These are phyloP conservation scores for Raja brachyura DNA, from an alignment of 2,113 vertebrate genomes.

Conservation along the genomic window DNA sequence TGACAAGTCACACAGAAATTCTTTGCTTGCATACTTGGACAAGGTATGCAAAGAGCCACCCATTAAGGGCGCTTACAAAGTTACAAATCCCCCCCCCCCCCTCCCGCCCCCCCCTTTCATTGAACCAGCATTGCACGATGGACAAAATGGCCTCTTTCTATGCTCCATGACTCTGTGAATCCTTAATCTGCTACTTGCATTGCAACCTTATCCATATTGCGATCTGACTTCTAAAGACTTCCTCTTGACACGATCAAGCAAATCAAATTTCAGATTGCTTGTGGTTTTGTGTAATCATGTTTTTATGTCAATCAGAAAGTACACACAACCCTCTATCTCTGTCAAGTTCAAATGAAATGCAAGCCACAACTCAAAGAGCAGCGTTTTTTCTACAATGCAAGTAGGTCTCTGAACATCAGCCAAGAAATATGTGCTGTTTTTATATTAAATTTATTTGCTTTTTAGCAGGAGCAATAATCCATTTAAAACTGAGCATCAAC, in stretches of 20 bases:
- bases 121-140: background rate
- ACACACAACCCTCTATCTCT: background rate
- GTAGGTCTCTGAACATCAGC: background rate
- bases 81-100: no score
- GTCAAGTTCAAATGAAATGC: background rate
- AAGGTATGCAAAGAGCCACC: no score
- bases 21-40: no score
- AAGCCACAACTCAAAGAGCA: background rate
- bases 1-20: no score
- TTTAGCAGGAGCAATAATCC: background rate
- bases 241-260: background rate
- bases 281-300: background rate
- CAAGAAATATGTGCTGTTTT: background rate
- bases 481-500: background rate
- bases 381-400: background rate
- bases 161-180: no score
- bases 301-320: background rate
- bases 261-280: background rate
- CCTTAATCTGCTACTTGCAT: background rate
- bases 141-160: background rate
- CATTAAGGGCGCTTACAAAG: no score
- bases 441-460: background rate
- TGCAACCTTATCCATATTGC: background rate
- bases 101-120: no score
- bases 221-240: background rate